Evolutionary conservation across 2,113 vertebrate genomes (phyloP), one percentile per base, ranked within the genome.

Genomic region (Ptychochromis oligacanthus): DNA sequence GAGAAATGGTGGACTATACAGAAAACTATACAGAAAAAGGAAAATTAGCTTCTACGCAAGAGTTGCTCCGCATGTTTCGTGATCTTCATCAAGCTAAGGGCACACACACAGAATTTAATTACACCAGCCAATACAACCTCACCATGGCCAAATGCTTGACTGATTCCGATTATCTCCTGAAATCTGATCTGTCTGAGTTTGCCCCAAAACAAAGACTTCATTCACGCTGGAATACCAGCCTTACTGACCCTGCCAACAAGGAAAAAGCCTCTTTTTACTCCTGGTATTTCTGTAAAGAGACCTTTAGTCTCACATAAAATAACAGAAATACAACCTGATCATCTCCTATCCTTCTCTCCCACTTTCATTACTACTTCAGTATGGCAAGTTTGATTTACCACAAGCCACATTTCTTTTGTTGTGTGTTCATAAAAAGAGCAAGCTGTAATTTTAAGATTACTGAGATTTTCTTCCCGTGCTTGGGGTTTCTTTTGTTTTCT

Each of bases 121-220:
- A 82, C 78, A 86, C 31, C 31, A 78, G 59, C 56, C 72, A 79
- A 38, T 60, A 46, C 72, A 84, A 31, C 46, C 72, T 31, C 13
- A 75, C 76, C 60, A 40, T 7, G 11, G 20, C 56, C 40, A 74
- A 82, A 80, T 26, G 76, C 81, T 87, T 79, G 31, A 85, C 85
- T 84, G 88, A 76, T 74, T 56, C 87, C 83, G 81, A 89, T 89
- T 86, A 90, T 79, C 85, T 77, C 34, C 55, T 64, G 91, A 90
- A 89, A 91, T 85, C 80, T 87, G 88, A 92, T 84, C 89, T 82
- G 75, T 79, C 72, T 77, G 65, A 60, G 80, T 92, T 91, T 85
- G 34, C 18, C 76, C 86, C 78, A 76, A 89, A 87, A 94, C 93
- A 93, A 93, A 88, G 92, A 54, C 72, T 77, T 65, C 56, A 90